phyloP scores from a whole-genome alignment of 2,113 vertebrate genomes.

The Microcebus murinus region DNA sequence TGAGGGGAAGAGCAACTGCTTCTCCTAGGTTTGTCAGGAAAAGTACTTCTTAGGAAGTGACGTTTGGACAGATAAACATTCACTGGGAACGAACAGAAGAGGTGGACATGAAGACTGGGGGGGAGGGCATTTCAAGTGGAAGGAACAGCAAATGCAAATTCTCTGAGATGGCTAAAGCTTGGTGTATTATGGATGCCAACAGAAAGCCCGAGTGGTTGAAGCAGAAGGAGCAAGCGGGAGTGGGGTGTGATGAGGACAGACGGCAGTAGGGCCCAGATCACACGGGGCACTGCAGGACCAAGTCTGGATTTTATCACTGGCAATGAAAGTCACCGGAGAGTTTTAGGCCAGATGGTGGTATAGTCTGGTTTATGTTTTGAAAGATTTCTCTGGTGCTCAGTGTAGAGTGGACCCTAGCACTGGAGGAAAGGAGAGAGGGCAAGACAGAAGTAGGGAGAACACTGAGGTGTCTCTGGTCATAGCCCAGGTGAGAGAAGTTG shows the following conservation, averaged over 20 bases:
- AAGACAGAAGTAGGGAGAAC: neutral
- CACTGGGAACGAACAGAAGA: neutral
- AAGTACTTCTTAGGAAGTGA: neutral
- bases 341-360: neutral
- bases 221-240: neutral
- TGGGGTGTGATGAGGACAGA: too few relatives aligned
- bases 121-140: neutral
- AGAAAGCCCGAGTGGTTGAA: too few relatives aligned
- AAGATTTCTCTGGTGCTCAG: neutral
- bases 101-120: neutral
- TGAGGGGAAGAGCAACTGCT: neutral
- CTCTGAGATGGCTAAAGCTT: neutral
- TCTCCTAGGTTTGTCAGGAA: neutral
- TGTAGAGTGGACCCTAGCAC: neutral
- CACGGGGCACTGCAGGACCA: neutral
- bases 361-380: neutral
- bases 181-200: neutral
- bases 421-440: neutral
- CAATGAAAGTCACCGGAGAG: neutral
- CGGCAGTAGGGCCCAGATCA: too few relatives aligned
- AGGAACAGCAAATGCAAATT: neutral
- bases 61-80: neutral
- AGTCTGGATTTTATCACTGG: neutral
- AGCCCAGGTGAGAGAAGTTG: neutral
- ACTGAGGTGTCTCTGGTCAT: neutral